phyloP scores from a whole-genome alignment of 53 echinoderm and acorn worm species.

The Holothuria leucospilota region DNA sequence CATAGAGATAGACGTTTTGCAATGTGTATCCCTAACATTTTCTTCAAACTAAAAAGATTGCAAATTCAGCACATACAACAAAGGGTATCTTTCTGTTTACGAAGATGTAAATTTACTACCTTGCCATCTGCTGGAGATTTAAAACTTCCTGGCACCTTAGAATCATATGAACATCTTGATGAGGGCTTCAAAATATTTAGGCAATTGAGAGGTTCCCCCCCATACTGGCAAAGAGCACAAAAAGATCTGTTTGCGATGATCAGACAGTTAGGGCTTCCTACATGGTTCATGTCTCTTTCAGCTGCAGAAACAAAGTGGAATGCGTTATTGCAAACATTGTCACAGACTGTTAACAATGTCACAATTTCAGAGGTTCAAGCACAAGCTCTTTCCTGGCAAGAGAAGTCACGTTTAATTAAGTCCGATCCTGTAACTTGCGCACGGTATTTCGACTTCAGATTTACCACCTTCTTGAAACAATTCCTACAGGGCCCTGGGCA shows the following conservation, averaged over 20 bases:
- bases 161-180: background rate
- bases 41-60: constrained; percentile 39
- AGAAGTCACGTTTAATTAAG: too few relatives aligned
- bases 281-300: background rate
- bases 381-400: too few relatives aligned
- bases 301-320: background rate
- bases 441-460: too few relatives aligned
- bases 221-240: background rate
- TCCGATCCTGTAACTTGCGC: too few relatives aligned
- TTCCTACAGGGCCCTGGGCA: too few relatives aligned
- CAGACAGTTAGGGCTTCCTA: constrained; percentile 2
- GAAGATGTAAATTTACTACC: too few relatives aligned
- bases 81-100: too few relatives aligned
- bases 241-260: constrained; percentile 2
- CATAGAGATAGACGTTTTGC: constrained; percentile 31
- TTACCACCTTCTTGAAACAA: too few relatives aligned
- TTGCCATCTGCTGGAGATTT: background rate
- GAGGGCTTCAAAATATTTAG: background rate
- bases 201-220: too few relatives aligned
- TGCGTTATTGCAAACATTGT: too few relatives aligned
- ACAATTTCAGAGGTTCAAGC: too few relatives aligned
- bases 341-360: too few relatives aligned
- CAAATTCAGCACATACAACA: background rate
- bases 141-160: background rate
- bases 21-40: constrained; percentile 7